These are phyloP conservation scores for Elysia crispata DNA, from an alignment of 2,888 invertebrate genomes.

Conservation along the genomic window DNA sequence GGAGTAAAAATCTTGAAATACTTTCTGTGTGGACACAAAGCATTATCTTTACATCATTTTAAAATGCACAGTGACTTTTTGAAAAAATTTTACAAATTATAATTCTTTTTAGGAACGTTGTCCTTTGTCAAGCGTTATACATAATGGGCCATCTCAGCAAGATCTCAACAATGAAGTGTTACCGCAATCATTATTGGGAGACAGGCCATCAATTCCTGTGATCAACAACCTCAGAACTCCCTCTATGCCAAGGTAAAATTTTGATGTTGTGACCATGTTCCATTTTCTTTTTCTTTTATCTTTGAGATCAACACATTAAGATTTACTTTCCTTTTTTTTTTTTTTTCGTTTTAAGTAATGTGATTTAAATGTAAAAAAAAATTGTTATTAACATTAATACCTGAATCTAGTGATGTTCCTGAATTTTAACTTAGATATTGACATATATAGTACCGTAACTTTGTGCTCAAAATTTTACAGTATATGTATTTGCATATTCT, in stretches of 20 bases:
- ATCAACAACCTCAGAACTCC: conserved; percentile 9
- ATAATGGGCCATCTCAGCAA: not conserved
- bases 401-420: not conserved
- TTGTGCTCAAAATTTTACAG: too few relatives aligned
- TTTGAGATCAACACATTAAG: conserved; percentile 51
- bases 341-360: conserved; percentile 48
- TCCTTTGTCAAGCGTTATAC: too few relatives aligned
- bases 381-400: too few relatives aligned
- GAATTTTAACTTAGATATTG: not conserved
- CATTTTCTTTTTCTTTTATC: conserved; percentile 35
- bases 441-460: not conserved
- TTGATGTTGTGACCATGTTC: not conserved
- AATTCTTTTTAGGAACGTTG: too few relatives aligned
- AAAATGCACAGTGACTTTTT: too few relatives aligned
- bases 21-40: too few relatives aligned
- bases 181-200: not conserved
- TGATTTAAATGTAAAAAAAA: too few relatives aligned
- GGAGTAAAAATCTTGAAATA: too few relatives aligned
- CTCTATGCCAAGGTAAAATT: too few relatives aligned
- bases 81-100: too few relatives aligned
- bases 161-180: conserved; percentile 37
- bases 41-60: too few relatives aligned
- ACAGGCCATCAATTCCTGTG: not conserved
- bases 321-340: conserved; percentile 37
- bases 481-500: too few relatives aligned